A percentile compares a stretch with the other conserved stretches of the same genome.
phyloP scores from a whole-genome alignment of 2,797 vertebrate genomes.

The Carcharodon carcharias region DNA sequence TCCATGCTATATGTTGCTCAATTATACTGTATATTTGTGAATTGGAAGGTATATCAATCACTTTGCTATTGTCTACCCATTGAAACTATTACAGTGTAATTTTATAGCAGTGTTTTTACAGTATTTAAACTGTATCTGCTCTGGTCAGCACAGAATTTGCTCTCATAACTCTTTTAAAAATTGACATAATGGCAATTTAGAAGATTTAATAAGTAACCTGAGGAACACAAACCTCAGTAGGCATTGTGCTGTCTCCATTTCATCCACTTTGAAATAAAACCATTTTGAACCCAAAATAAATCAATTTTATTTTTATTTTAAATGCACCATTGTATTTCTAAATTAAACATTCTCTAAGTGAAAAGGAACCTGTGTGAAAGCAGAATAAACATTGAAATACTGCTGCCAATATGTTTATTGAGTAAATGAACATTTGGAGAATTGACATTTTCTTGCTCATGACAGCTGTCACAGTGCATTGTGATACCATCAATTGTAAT shows the following conservation, averaged over 20 bases:
- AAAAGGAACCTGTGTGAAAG: conserved; percentile 8
- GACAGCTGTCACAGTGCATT: conserved; percentile 48
- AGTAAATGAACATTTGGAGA: conserved; percentile 40
- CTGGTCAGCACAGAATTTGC: background rate
- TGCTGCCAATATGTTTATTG: conserved; percentile 37
- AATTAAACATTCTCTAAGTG: conserved; percentile 26
- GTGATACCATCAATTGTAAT: conserved; percentile 49
- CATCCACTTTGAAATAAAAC: background rate
- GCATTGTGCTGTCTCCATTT: background rate
- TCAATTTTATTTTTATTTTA: conserved; percentile 1
- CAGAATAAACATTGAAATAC: conserved; percentile 2
- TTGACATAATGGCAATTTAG: background rate
- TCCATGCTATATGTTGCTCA: background rate
- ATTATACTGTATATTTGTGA: background rate
- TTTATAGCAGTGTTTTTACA: background rate
- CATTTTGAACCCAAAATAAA: conserved; percentile 26
- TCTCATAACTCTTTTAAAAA: background rate
- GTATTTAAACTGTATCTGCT: background rate
- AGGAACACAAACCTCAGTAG: background rate
- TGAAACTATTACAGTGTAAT: background rate
- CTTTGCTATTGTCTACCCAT: background rate
- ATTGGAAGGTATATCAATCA: background rate
- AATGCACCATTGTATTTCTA: background rate
- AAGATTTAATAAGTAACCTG: background rate
- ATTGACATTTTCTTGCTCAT: conserved; percentile 46